Base-by-base conservation (phyloP, 2,888 invertebrate species). In the Penaeus monodon region DNA sequence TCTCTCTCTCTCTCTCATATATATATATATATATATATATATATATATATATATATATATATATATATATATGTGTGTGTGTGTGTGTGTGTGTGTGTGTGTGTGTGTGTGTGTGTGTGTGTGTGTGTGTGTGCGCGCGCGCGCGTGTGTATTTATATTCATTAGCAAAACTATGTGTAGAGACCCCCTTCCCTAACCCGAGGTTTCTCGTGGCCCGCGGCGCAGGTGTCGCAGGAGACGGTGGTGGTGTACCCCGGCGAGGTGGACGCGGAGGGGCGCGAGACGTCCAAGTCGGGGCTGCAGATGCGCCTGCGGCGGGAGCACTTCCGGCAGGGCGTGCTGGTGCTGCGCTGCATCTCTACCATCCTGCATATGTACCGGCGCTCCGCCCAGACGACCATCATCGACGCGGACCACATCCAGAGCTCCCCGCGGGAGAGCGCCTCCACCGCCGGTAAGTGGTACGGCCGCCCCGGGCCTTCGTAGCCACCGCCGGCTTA, bases 151-250 rank as follows among this genome's bases (percentile, higher is more conserved):
- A 44, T 44, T 0, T 44, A 44, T 44, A 44, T 44, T 10, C 10
- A 44, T 44, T 10, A 10, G 10, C 44, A 44, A 10, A 44, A 10
- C 8, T 44, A 44, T 38, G 6, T 38, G 33, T 4, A 6, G 0
- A 38, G 33, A 38, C 4, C 33, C 4, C 33, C 33, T 6, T 38
- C 33, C 4, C 33, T 38, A 6, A 38, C 33, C 33, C 6, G 33
- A 38, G 10, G 8, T 1, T 10, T 44, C 10, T 10, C 10, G 44
- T 1, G 44, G 17, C 66, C 65, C 33, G 12, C 7, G n/a, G 29
- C n/a, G 29, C 79, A 88, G 88, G 88, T 82, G 14, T 88, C 84
- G 33, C 84, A 81, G 12, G 87, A 87, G 82, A 89, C 89, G 7
- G 87, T 89, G 20, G 81, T 89, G 66, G 81, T 81, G 33, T 89